These are phyloP conservation scores for Mamestra configurata DNA, from an alignment of 1,140 invertebrate genomes.

Conservation along the genomic window DNA sequence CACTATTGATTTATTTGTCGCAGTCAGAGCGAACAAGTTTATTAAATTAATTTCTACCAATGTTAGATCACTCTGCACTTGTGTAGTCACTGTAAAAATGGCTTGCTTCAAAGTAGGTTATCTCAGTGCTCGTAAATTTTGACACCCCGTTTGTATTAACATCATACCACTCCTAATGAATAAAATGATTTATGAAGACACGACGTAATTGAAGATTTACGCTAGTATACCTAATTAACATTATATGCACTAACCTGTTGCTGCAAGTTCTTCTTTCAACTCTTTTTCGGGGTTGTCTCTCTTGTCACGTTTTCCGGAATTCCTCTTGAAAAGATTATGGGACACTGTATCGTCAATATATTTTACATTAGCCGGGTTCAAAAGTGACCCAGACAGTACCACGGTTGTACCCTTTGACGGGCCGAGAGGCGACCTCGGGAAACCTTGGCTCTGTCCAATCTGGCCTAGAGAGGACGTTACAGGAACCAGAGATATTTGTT, in stretches of 20 bases:
- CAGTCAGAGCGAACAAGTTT: too few species aligned
- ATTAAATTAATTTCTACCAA: too few species aligned
- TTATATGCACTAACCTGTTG: slow-evolving; percentile 59
- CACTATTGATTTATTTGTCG: too few species aligned
- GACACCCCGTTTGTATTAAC: too few species aligned
- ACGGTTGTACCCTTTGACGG: slow-evolving; percentile 75
- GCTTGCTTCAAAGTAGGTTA: too few species aligned
- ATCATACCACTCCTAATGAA: too few species aligned
- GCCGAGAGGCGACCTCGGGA: slow-evolving; percentile 62
- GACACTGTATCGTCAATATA: slow-evolving; percentile 88
- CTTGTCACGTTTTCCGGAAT: slow-evolving; percentile 83
- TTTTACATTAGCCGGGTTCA: slow-evolving; percentile 89
- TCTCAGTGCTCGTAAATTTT: too few species aligned
- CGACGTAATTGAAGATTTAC: neutral
- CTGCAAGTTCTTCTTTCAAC: slow-evolving; percentile 65
- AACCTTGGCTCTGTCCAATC: slow-evolving; percentile 55
- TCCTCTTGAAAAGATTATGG: slow-evolving; percentile 88
- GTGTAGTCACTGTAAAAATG: too few species aligned
- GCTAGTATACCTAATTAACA: neutral
- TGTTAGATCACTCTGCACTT: too few species aligned
- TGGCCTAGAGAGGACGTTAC: slow-evolving; percentile 56
- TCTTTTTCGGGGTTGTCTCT: slow-evolving; percentile 86
- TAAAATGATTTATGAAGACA: neutral
- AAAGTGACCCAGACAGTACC: slow-evolving; percentile 78
- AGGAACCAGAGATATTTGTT: slow-evolving; percentile 61